Conservation (phyloP, 1,140 invertebrate genomes). For the Holotrichia oblita region DNA sequence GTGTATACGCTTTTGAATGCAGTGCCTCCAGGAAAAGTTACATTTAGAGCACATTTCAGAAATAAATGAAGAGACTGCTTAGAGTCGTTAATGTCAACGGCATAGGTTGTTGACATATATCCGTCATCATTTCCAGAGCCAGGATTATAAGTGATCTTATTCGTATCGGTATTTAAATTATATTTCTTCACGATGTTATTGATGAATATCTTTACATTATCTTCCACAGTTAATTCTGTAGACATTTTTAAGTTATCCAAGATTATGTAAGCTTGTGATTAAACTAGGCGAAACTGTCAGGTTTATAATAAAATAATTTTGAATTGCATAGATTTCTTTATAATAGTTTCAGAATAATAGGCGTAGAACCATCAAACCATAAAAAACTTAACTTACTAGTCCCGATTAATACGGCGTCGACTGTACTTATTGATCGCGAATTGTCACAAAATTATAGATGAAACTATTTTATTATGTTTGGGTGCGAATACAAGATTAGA, state of each 20-base stretch:
- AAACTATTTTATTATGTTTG: too few relatives aligned
- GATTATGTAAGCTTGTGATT: too few relatives aligned
- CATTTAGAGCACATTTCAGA: slow-evolving; percentile 9
- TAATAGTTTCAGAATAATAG: too few relatives aligned
- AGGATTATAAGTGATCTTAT: not conserved
- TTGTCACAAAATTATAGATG: too few relatives aligned
- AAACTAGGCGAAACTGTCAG: too few relatives aligned
- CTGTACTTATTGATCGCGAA: too few relatives aligned
- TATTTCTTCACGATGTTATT: not conserved
- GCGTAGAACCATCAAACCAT: too few relatives aligned
- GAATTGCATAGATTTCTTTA: too few relatives aligned
- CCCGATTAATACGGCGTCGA: too few relatives aligned
- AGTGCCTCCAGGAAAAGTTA: not conserved
- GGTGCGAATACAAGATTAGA: too few relatives aligned
- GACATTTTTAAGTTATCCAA: not conserved
- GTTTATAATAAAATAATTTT: too few relatives aligned
- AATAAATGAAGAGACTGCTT: not conserved
- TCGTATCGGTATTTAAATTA: not conserved
- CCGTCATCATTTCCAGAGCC: not conserved
- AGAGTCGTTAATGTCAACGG: not conserved
- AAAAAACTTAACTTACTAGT: too few relatives aligned
- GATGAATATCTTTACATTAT: not conserved
- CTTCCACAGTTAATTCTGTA: not conserved
- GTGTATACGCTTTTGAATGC: not conserved
- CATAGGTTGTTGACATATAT: slow-evolving; percentile 17